Conservation (phyloP, 2,113 vertebrate species). For the Sclerurus mexicanus region DNA sequence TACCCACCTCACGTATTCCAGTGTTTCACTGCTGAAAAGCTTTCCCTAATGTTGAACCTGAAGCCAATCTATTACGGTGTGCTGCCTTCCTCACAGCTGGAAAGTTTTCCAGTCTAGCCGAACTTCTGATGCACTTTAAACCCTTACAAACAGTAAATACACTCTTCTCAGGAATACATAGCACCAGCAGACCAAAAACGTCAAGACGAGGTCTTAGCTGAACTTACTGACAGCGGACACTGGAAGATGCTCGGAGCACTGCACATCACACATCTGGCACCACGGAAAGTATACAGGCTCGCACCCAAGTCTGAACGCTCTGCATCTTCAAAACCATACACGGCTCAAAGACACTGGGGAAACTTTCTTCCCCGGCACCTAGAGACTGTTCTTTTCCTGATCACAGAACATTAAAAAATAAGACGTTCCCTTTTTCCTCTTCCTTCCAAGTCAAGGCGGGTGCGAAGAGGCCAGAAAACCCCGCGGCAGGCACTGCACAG, state of each 20-base stretch:
- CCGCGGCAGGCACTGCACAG: neutral
- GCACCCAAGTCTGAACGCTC: neutral
- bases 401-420: neutral
- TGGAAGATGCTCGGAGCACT: neutral
- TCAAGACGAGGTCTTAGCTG: neutral
- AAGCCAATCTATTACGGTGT: neutral
- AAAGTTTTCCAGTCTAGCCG: neutral
- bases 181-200: neutral
- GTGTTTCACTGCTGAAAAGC: neutral
- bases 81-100: fast-evolving
- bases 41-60: neutral
- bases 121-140: neutral
- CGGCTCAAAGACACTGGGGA: neutral
- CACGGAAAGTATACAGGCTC: fast-evolving
- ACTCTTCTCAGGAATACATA: neutral
- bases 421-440: neutral
- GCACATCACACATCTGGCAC: neutral
- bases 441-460: neutral
- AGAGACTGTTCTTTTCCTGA: neutral
- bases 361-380: neutral
- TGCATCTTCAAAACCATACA: neutral
- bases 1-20: neutral
- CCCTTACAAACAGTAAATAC: neutral
- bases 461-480: neutral
- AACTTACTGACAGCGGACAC: neutral